These are phyloP conservation scores for Cecidostiba fungosa DNA, from an alignment of 2,888 invertebrate species.

Conservation along the genomic window DNA sequence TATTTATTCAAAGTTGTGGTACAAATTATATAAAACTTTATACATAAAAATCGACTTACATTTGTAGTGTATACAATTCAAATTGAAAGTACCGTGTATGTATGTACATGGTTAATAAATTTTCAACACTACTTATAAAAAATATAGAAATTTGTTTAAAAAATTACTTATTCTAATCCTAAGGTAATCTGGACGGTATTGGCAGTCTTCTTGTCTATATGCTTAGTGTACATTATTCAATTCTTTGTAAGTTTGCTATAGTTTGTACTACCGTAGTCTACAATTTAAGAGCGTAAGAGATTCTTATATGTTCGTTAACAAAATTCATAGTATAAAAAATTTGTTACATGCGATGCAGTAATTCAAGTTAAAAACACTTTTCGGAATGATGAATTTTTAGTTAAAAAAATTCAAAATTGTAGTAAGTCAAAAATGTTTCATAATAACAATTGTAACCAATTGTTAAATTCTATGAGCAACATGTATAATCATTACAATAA, in stretches of 20 bases:
- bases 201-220: slow-evolving; percentile 68
- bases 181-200: slow-evolving; percentile 70
- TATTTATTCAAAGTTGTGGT: no score
- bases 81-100: background rate
- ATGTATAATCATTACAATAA: background rate
- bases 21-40: background rate
- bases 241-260: slow-evolving; percentile 22
- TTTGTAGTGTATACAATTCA: background rate
- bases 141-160: slow-evolving; percentile 49
- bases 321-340: background rate
- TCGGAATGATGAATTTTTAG: background rate
- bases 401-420: background rate
- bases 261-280: slow-evolving; percentile 45
- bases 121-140: slow-evolving; percentile 46
- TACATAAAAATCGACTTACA: background rate
- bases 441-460: slow-evolving; percentile 19
- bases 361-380: background rate
- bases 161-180: slow-evolving; percentile 61
- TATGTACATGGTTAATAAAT: slow-evolving; percentile 53
- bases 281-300: slow-evolving; percentile 24
- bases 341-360: slow-evolving; percentile 21
- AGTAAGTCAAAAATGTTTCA: background rate
- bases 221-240: slow-evolving; percentile 38
- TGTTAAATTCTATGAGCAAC: background rate
- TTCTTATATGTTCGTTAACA: slow-evolving; percentile 36